Percentiles rank a stretch among this genome's conserved stretches.
phyloP scores from a whole-genome alignment of 2,797 vertebrate species.

The Eleutherodactylus coqui region DNA sequence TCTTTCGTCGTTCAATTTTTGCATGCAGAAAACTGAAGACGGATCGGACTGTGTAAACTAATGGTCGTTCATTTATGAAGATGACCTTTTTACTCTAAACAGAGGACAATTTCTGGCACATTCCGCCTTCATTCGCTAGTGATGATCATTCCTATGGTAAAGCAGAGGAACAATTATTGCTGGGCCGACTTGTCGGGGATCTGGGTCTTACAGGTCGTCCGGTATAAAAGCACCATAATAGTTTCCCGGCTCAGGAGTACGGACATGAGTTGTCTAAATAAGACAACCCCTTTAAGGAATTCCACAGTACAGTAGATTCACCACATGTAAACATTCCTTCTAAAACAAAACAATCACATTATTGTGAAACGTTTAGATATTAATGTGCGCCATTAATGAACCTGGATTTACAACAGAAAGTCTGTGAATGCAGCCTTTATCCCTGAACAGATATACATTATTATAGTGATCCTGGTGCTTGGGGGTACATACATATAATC shows the following conservation, averaged over 20 bases:
- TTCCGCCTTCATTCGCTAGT: too few relatives aligned
- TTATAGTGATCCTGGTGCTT: background rate
- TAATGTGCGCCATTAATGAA: background rate
- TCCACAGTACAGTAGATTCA: background rate
- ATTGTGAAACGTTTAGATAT: background rate
- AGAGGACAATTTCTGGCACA: too few relatives aligned
- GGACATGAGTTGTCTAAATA: background rate
- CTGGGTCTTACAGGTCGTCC: too few relatives aligned
- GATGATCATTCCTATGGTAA: too few relatives aligned
- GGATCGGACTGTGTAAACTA: too few relatives aligned
- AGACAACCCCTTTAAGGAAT: background rate
- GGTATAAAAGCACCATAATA: too few relatives aligned
- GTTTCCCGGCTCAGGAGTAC: background rate
- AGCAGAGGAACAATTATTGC: too few relatives aligned
- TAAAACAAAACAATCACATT: conserved; percentile 26
- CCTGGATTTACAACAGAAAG: background rate
- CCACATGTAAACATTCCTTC: background rate
- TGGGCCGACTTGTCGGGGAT: too few relatives aligned
- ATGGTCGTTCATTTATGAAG: too few relatives aligned
- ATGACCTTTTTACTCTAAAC: too few relatives aligned
- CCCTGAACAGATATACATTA: background rate
- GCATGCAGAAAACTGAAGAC: too few relatives aligned
- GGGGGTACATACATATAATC: background rate
- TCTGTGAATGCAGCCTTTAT: background rate
- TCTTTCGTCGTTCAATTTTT: too few relatives aligned